Evolutionary conservation across 2,797 vertebrate species (phyloP), one percentile per base, ranked within the genome.

Genomic region (Cercopithecus neglectus): DNA sequence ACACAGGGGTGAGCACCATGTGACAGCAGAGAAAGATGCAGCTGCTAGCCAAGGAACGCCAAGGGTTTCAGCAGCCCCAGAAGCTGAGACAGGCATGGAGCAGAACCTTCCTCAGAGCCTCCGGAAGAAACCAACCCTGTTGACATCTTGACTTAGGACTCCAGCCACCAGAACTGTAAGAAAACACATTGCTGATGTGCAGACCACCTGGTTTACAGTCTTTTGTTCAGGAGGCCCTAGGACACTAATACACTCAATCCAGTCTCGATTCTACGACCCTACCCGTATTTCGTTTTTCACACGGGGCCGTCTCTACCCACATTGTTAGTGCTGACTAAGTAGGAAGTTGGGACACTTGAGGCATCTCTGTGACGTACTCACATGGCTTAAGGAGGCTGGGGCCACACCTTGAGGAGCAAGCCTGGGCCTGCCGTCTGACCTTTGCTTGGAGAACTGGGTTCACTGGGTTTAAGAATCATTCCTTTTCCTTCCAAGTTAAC

Each of bases 361-460:
- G 19, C 16, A 21, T 30, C 41, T 64, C 33, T 0, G 4, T 36
- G 74, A 6, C 9, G 12, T 57, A 55, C 75, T 16, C 4, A 36
- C 6, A 48, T 36, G 28, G 48, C 9, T 41, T 21, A 36, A 22
- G 19, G n/a, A 85, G 39, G 46, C 36, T 12, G 11, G 53, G 57
- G 24, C 28, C n/a, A 0, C 5, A 1, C 33, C 39, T 8, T 1
- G 1, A 13, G 33, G 14, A 17, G 72, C 84, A 59, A n/a, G 14
- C 67, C 87, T 28, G 36, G 64, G 4, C 48, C 26, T 5, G 12
- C 44, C 12, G 16, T 33, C 53, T 0, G 9, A 57, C 89, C 93
- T 79, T 74, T 88, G 74, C 90, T 72, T 85, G 36, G 39, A 64
- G 94, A 30, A 46, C 24, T 46, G 46, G 74, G 92, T 95, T 98